Conservation (phyloP, 2,888 invertebrate genomes). For the Limnephilus auricula region DNA sequence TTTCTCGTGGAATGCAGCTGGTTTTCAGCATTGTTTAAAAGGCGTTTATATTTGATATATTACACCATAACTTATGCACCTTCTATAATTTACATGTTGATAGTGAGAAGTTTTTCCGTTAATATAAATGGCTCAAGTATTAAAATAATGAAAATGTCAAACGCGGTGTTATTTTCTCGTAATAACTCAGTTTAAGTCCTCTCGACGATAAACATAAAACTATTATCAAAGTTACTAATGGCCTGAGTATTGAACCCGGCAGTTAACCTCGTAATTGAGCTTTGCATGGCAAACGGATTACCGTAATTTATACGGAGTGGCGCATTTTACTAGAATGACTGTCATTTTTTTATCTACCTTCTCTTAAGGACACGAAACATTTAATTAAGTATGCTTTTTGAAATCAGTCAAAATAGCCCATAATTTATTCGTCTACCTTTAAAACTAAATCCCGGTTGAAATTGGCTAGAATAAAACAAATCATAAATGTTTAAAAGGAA, state of each 20-base stretch:
- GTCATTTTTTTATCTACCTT: not conserved
- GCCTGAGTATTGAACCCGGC: not conserved
- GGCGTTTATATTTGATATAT: no score
- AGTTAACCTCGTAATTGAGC: conserved; percentile 2
- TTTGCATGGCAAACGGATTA: not conserved
- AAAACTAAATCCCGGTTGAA: no score
- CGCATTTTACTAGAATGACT: not conserved
- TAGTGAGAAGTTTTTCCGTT: not conserved
- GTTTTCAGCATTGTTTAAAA: no score
- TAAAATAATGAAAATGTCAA: not conserved
- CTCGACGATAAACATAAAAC: not conserved
- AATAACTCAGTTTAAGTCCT: not conserved
- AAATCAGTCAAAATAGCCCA: no score
- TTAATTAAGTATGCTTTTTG: not conserved
- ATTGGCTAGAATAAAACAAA: no score
- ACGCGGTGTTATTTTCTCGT: not conserved
- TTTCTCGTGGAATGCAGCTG: no score
- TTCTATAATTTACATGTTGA: no score
- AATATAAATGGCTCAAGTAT: not conserved
- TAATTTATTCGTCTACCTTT: no score
- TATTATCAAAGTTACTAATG: not conserved
- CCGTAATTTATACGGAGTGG: not conserved
- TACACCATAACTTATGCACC: no score
- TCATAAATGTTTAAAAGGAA: no score
- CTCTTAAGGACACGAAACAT: not conserved